Percentiles rank a stretch among this genome's conserved stretches.
These are phyloP conservation scores for Limulus polyphemus DNA, from an alignment of 2,888 invertebrate genomes.

Conservation along the genomic window DNA sequence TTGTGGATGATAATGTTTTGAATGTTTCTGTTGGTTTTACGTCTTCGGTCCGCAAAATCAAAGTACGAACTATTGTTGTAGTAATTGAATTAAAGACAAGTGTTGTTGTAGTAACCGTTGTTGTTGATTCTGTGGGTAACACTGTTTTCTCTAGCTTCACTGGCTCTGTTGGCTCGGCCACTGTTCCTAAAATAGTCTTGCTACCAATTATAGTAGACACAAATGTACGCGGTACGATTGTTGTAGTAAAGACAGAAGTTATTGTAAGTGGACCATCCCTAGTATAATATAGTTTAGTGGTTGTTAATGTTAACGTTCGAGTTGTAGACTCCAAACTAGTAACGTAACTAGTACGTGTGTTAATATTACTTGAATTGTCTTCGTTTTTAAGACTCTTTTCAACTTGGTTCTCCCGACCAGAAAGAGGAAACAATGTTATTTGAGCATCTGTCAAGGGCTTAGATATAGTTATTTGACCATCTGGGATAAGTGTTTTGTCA, in stretches of 20 bases:
- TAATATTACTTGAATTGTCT: too few species aligned
- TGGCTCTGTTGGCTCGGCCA: slow-evolving; percentile 19
- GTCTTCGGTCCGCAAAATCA: slow-evolving; percentile 17
- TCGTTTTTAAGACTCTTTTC: too few species aligned
- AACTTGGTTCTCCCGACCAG: too few species aligned
- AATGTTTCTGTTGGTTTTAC: slow-evolving; percentile 7
- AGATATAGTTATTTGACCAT: too few species aligned
- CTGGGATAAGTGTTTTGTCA: too few species aligned
- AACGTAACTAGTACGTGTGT: slow-evolving; percentile 48
- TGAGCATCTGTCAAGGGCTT: too few species aligned
- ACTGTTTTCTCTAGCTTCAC: slow-evolving; percentile 14
- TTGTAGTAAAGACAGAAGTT: slow-evolving; percentile 63
- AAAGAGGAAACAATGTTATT: too few species aligned
- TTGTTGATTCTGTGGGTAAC: slow-evolving; percentile 17
- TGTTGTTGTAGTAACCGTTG: slow-evolving; percentile 25
- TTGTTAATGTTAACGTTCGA: slow-evolving; percentile 46
- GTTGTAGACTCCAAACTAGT: slow-evolving; percentile 58
- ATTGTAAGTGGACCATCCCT: slow-evolving; percentile 48
- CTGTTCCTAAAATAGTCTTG: slow-evolving; percentile 21
- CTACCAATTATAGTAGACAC: slow-evolving; percentile 56
- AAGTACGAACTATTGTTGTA: slow-evolving; percentile 22
- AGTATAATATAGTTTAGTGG: slow-evolving; percentile 28
- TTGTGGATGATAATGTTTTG: not conserved
- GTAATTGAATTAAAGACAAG: slow-evolving; percentile 26
- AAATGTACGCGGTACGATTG: slow-evolving; percentile 46